phyloP scores from a whole-genome alignment of 1,140 invertebrate genomes.

The Drosophila rufa region DNA sequence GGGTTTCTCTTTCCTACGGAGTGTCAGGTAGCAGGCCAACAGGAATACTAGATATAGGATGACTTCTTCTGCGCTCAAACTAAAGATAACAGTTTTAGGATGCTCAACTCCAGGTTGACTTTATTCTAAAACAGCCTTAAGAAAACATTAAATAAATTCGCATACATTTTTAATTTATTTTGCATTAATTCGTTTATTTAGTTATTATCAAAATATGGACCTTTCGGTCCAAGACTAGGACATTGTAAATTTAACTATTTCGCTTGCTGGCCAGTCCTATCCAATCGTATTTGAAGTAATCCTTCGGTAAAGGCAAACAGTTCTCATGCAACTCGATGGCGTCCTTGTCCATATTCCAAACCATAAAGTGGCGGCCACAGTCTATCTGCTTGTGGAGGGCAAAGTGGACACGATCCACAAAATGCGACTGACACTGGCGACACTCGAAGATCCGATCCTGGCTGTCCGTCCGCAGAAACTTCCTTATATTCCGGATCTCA shows the following conservation, averaged over 20 bases:
- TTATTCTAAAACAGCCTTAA: too few species aligned
- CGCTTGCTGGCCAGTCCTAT: constrained; percentile 40
- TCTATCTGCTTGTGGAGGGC: constrained; percentile 55
- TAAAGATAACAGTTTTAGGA: too few species aligned
- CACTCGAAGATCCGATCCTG: constrained; percentile 51
- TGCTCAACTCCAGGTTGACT: too few species aligned
- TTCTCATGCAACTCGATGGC: constrained; percentile 59
- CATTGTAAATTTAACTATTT: not conserved
- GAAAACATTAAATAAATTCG: too few species aligned
- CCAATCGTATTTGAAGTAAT: constrained; percentile 61
- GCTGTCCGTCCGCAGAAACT: constrained; percentile 41
- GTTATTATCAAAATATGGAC: too few species aligned
- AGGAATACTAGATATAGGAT: too few species aligned
- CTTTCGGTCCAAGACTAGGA: too few species aligned
- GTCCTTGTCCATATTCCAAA: constrained; percentile 42
- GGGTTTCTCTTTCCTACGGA: too few species aligned
- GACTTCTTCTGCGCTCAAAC: too few species aligned
- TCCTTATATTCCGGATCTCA: constrained; percentile 39
- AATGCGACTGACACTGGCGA: constrained; percentile 50
- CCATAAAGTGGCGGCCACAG: constrained; percentile 48
- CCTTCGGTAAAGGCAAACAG: constrained; percentile 52
- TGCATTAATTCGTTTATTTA: too few species aligned
- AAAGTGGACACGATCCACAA: constrained; percentile 36
- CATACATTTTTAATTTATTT: too few species aligned
- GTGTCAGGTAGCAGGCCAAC: too few species aligned